These are phyloP conservation scores for Maconellicoccus hirsutus DNA, from an alignment of 1,140 invertebrate species.

Conservation along the genomic window DNA sequence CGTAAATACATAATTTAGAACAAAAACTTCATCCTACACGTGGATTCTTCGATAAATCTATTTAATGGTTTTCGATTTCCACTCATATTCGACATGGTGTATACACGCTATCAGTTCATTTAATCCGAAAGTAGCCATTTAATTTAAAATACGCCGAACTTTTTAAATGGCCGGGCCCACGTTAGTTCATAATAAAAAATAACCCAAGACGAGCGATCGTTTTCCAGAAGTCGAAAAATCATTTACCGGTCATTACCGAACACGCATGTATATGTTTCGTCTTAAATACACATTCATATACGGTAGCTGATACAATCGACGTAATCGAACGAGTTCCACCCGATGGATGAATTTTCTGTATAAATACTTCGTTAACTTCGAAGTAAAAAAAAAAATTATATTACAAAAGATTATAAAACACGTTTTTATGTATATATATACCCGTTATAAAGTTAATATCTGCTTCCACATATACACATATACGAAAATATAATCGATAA, in stretches of 20 bases:
- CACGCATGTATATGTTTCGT: neutral
- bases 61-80: slow-evolving; percentile 9
- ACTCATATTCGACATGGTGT: neutral
- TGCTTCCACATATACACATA: too few species aligned
- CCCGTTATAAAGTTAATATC: neutral
- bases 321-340: neutral
- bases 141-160: neutral
- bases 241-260: neutral
- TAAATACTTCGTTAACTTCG: neutral
- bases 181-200: neutral
- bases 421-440: neutral
- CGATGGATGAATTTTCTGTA: neutral
- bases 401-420: neutral
- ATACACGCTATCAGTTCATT: neutral
- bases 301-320: neutral
- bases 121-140: neutral
- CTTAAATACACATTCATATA: neutral
- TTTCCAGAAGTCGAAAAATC: neutral
- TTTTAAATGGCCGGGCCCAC: neutral
- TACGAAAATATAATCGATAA: neutral
- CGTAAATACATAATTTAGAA: neutral
- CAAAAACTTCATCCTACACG: neutral
- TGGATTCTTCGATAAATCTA: neutral
- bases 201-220: neutral
- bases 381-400: neutral